Conservation (phyloP, 2,113 vertebrate genomes). For the Sylvietta virens region DNA sequence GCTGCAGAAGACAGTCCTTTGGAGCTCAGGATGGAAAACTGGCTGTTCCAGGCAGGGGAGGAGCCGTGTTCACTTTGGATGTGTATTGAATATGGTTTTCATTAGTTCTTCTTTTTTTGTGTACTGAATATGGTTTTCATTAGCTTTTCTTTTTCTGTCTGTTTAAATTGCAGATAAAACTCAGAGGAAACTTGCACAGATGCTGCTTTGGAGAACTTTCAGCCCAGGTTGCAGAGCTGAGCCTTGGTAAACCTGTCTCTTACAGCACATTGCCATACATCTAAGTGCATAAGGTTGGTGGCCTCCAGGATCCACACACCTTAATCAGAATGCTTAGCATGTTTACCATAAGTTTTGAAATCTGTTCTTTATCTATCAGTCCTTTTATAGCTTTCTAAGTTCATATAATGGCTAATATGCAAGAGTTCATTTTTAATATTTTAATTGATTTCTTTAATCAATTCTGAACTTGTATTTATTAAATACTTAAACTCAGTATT, state of each 20-base stretch:
- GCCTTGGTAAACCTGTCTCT: slow-evolving; percentile 82
- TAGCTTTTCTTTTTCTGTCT: not conserved
- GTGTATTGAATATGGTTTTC: not conserved
- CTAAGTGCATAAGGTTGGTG: slow-evolving; percentile 73
- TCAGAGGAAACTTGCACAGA: slow-evolving; percentile 87
- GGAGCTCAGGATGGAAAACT: not conserved
- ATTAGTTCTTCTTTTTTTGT: not conserved
- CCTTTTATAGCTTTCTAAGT: slow-evolving; percentile 81
- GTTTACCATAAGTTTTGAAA: slow-evolving; percentile 78
- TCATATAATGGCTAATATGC: slow-evolving; percentile 82
- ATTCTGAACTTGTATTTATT: slow-evolving; percentile 85
- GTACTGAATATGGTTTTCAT: slow-evolving; percentile 16
- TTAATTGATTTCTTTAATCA: slow-evolving; percentile 81
- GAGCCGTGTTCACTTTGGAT: not conserved
- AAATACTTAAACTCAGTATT: slow-evolving; percentile 87
- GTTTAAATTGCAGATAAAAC: slow-evolving; percentile 79
- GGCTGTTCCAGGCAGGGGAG: not conserved
- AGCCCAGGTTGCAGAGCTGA: slow-evolving; percentile 84
- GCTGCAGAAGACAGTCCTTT: not conserved
- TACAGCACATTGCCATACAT: slow-evolving; percentile 81
- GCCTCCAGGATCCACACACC: slow-evolving; percentile 70
- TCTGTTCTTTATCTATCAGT: slow-evolving; percentile 76
- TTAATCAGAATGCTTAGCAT: slow-evolving; percentile 76
- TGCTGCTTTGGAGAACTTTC: slow-evolving; percentile 84
- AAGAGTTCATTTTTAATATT: slow-evolving; percentile 79